Evolutionary conservation across 2,797 vertebrate genomes (phyloP).

Genomic region (Acrossocheilus fasciatus): DNA sequence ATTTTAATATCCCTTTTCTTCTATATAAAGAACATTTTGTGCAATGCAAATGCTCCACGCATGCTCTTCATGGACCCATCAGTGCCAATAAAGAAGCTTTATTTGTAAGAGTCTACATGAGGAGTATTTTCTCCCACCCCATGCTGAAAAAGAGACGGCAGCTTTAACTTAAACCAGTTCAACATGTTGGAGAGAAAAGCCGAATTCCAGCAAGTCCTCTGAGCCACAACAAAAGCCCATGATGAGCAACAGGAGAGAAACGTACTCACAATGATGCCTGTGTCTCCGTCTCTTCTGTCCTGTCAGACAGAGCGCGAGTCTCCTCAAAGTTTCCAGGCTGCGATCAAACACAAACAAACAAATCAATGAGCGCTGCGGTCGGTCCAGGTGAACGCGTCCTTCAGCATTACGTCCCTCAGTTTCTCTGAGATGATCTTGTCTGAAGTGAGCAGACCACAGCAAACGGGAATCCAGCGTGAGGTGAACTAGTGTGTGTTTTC

Average conservation of each 20-base stretch:
- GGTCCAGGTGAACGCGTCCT: constrained; percentile 68
- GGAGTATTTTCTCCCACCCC: constrained; percentile 37
- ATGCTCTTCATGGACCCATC: background rate
- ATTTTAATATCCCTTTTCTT: background rate
- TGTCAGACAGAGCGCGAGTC: constrained; percentile 49
- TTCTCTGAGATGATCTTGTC: constrained; percentile 36
- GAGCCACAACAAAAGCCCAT: constrained; percentile 63
- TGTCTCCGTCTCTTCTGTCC: constrained; percentile 53
- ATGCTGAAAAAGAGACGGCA: constrained; percentile 49
- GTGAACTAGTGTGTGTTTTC: constrained; percentile 42
- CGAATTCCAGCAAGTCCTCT: constrained; percentile 49
- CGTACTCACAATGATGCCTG: constrained; percentile 56
- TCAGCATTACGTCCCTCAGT: constrained; percentile 41
- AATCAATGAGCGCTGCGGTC: constrained; percentile 42
- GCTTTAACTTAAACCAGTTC: constrained; percentile 63
- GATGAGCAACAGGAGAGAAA: constrained; percentile 26
- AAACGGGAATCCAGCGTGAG: constrained; percentile 42
- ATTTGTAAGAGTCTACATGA: constrained; percentile 2
- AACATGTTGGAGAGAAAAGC: constrained; percentile 55
- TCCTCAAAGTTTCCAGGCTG: constrained; percentile 65
- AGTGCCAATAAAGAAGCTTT: background rate
- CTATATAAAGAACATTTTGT: background rate
- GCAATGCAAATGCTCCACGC: background rate
- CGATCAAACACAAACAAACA: constrained; percentile 44
- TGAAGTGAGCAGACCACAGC: constrained; percentile 29